Base-by-base conservation (phyloP, 2,888 invertebrate genomes). In the Clunio marinus region DNA sequence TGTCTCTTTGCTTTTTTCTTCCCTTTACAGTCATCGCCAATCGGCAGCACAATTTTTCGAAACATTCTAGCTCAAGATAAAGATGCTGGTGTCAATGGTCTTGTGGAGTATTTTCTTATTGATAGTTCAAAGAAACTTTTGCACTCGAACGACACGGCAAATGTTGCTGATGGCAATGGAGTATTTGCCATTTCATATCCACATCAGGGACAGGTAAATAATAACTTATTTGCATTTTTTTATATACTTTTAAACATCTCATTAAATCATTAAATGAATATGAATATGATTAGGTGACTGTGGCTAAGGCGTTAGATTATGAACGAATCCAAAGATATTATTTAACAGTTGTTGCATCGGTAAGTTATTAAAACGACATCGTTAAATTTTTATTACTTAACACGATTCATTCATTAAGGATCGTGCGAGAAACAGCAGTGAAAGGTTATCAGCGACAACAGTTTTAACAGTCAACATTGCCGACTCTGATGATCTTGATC, bases 401-500 rank as follows among this genome's bases (percentile, higher is more conserved):
- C 1, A 27, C 7, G 25, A 46, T 17, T 45, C 20, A 5, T 65
- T 17, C 15, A 1, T 35, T 35, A 76, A 94, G 93, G 94, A 94
- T 80, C 89, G 92, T 73, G 91, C 93, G 2, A 84, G 88, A 72
- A 91, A 91, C 74, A 83, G 84, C 28, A 83, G 86, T 15, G 86
- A 88, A 73, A 83, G 93, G 60, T 81, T 91, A 69, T 89, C 93
- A 0, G 87, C 91, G 15, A 93, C 93, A 22, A 89, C 93, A 1
- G 93, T 91, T 0, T 78, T 96, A 70, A 91, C 89, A 0, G 88
- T 96, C 1, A 88, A 89, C 73, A 86, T 96, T 10, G 84, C 87
- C 73, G 95, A 95, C 74, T 93, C 91, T 58, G 94, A 95, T 75
- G 95, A 95, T 75, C 89, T 92, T 75, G 93, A 92, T 75, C 94